Base-by-base conservation (phyloP, 2,113 vertebrate genomes). In the Osmerus eperlanus region DNA sequence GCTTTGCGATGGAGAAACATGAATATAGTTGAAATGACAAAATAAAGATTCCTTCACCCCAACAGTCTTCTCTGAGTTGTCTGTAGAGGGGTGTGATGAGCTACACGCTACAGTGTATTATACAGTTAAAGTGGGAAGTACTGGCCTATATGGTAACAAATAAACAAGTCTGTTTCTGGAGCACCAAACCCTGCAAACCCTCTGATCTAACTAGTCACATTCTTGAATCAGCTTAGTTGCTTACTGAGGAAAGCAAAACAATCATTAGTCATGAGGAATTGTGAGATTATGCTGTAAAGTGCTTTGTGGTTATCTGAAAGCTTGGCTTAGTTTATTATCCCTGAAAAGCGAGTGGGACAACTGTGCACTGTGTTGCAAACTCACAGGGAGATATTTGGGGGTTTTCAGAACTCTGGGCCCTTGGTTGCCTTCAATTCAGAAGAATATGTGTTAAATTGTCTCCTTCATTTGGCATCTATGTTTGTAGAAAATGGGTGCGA, bases 381-480 rank as follows among this genome's bases (percentile, higher is more conserved):
- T 14, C 59, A 75, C 54, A 18, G 23, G 53, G 62, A 68, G 68
- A 64, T 85, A 11, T 62, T 86, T 85, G 76, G 85, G 85, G 68
- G 66, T 82, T 79, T 60, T 47, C 41, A 71, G 36, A 58, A 78
- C 67, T 78, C 67, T 36, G 78, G 54, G 47, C 41, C 64, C 62
- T 65, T 82, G 59, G 69, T 85, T 87, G 64, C 83, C 77, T 74
- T 60, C 64, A 23, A 68, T 68, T 68, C 68, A 68, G 76, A 74
- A 82, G 70, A 47, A 66, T 25, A 3, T 68, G 81, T 84, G 80
- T 83, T 85, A 86, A 87, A 89, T 86, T 76, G 79, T 78, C 75
- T 64, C 64, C 67, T 62, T 77, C 64, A 67, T 55, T 68, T 54
- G 65, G 69, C 71, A 11, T 76, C 68, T 66, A 77, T 74, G 61